Conservation (phyloP, 2,888 invertebrate genomes). For the Muscina levida region DNA sequence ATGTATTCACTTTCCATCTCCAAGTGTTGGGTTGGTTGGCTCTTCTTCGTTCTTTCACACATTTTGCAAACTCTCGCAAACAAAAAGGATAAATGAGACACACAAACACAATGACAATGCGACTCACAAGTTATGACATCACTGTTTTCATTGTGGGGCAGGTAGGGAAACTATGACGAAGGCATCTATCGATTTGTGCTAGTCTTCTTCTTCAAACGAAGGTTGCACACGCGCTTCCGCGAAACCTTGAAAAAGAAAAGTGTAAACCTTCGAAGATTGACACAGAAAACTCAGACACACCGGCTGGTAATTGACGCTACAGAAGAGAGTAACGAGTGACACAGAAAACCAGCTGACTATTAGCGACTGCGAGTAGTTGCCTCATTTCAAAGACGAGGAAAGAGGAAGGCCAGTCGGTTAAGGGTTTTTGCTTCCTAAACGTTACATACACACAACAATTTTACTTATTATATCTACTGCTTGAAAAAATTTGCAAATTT, state of each 20-base stretch:
- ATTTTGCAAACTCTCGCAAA: too few species aligned
- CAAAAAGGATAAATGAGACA: too few species aligned
- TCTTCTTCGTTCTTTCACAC: too few species aligned
- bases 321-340: constrained; percentile 1
- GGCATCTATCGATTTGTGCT: constrained; percentile 43
- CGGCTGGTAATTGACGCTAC: not conserved
- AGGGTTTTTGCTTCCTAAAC: not conserved
- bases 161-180: constrained; percentile 46
- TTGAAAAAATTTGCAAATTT: not conserved
- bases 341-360: constrained; percentile 51
- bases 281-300: constrained; percentile 14
- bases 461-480: too few species aligned
- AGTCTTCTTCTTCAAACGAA: constrained; percentile 2
- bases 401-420: not conserved
- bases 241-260: constrained; percentile 48
- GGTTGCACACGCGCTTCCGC: constrained; percentile 51
- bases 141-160: constrained; percentile 31
- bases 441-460: not conserved
- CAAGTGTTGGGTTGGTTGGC: too few species aligned
- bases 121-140: constrained; percentile 41
- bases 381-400: constrained; percentile 1
- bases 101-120: not conserved
- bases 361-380: not conserved
- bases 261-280: not conserved
- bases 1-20: too few species aligned